A percentile compares a stretch with the other conserved stretches of the same genome.
These are phyloP conservation scores for Strix aluco DNA, from an alignment of 2,113 vertebrate species.

Conservation along the genomic window DNA sequence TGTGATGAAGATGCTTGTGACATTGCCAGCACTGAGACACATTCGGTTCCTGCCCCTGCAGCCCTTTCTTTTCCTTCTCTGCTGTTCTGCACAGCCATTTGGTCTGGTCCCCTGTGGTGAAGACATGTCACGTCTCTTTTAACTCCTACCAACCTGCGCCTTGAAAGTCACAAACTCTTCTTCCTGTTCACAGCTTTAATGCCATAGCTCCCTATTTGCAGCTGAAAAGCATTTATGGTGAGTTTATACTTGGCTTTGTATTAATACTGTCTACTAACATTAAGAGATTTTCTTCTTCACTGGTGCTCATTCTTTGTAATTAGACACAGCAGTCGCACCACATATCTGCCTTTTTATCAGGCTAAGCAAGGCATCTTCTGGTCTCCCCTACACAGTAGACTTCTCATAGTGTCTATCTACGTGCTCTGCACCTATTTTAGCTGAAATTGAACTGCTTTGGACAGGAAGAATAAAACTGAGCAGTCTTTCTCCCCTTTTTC, in stretches of 20 bases:
- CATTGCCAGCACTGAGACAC: background rate
- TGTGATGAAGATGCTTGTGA: background rate
- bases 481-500: background rate
- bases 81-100: background rate
- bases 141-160: accelerated
- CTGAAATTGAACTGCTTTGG: background rate
- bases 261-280: background rate
- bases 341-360: background rate
- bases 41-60: background rate
- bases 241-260: background rate
- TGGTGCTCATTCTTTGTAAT: background rate
- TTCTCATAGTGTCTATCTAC: background rate
- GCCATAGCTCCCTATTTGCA: background rate
- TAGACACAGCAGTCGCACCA: background rate
- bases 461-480: background rate
- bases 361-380: background rate
- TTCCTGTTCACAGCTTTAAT: background rate
- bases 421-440: background rate
- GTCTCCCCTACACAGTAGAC: background rate
- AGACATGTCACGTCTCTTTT: background rate
- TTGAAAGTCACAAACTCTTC: background rate
- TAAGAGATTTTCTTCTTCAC: background rate
- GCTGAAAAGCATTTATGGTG: background rate
- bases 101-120: background rate
- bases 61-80: background rate